phyloP scores from a whole-genome alignment of 1,140 invertebrate species.

The Ooceraea biroi region DNA sequence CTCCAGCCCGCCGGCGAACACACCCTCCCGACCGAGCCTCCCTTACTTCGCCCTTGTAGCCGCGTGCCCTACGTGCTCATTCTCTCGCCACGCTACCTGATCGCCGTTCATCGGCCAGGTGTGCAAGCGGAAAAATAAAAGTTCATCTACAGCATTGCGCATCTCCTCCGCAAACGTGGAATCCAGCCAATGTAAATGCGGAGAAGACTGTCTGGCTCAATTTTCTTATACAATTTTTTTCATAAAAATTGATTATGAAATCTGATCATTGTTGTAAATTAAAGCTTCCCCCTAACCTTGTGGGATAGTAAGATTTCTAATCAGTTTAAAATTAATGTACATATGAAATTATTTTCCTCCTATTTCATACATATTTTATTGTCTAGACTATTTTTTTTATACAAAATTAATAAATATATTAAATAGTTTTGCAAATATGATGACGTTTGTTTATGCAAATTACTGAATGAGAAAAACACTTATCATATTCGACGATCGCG shows the following conservation, averaged over 20 bases:
- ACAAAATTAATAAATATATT: too few relatives aligned
- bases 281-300: too few relatives aligned
- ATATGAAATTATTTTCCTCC: too few relatives aligned
- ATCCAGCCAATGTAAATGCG: neutral
- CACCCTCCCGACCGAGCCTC: conserved; percentile 68
- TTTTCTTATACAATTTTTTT: too few relatives aligned
- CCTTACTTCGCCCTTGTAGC: conserved; percentile 69
- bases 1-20: conserved; percentile 70
- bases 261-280: too few relatives aligned
- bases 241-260: too few relatives aligned
- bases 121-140: conserved; percentile 3
- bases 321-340: too few relatives aligned
- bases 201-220: neutral
- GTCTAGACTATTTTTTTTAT: too few relatives aligned
- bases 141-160: neutral
- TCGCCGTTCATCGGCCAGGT: conserved; percentile 43
- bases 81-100: conserved; percentile 51
- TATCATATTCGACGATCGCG: too few relatives aligned
- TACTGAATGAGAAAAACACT: neutral
- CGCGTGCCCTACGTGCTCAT: conserved; percentile 60
- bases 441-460: neutral
- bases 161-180: neutral
- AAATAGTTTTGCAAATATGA: too few relatives aligned
- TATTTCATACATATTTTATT: too few relatives aligned
- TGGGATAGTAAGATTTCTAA: too few relatives aligned